Evolutionary conservation across 1,140 invertebrate species (phyloP), one percentile per base, ranked within the genome.

Genomic region (Capitella teleta): DNA sequence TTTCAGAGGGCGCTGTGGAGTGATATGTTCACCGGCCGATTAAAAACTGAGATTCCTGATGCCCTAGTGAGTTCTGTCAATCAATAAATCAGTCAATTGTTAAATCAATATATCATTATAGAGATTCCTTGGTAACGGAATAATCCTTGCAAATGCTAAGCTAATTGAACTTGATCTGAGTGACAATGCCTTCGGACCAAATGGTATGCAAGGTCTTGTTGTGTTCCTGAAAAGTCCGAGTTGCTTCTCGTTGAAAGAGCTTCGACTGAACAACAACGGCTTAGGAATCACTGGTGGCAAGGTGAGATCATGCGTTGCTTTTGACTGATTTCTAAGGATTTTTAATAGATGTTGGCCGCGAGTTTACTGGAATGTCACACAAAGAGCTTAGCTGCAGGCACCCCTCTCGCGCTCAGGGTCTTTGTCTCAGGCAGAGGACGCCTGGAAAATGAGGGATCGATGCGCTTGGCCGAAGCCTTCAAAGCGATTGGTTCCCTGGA

Each of bases 121-220:
- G 83, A 77, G 80, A 70, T 79, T 79, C 56, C 72, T 98, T 1
- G 85, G 88, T 4, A 77, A 77, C 52, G 91, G 87, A 4, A 78
- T 98, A 41, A 87, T 88, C 45, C 59, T 64, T 8, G 85, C 90
- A 0, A 79, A 80, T 2, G 86, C 87, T 2, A 74, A 80, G 3
- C 75, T 99, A 0, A 79, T 82, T 0, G 85, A 90, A 56, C 70
- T 99, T 8, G 92, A 98, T 65, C 76, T 98, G 0, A 96, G 92
- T 74, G 94, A 98, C 67, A 99, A 98, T 79, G 95, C 95, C 0
- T 86, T 98, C 66, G 95, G 95, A 4, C 93, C 94, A 0, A 89
- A 94, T 63, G 94, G 92, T 30, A 85, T 97, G 43, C 24, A 84
- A 56, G 91, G 90, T 3, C 74, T 99, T 37, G 82, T 83, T n/a